Percentiles rank a stretch among this genome's conserved stretches.
phyloP scores from a whole-genome alignment of 2,888 invertebrate species.

The Spisula solida region DNA sequence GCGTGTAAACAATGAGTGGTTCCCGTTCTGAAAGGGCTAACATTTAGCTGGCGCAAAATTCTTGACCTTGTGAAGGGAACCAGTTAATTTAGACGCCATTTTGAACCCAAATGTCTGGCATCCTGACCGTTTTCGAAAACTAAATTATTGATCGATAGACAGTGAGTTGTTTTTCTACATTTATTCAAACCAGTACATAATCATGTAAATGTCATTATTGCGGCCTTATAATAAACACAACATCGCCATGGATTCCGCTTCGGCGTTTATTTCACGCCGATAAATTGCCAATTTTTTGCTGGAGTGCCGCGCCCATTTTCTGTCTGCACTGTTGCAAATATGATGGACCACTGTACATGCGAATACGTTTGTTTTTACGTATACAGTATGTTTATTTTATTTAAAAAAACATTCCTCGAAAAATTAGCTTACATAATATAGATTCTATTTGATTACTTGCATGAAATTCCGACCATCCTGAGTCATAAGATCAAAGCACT shows the following conservation, averaged over 20 bases:
- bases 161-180: neutral
- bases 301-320: neutral
- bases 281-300: neutral
- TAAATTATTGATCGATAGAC: neutral
- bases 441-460: no score
- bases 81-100: constrained; percentile 18
- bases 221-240: neutral
- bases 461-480: no score
- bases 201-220: neutral
- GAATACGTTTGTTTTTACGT: neutral
- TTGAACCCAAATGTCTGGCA: constrained; percentile 4
- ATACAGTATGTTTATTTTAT: no score
- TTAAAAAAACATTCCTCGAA: no score
- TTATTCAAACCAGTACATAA: neutral
- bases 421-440: no score
- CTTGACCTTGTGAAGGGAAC: neutral
- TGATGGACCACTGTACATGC: neutral
- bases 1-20: neutral
- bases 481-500: no score
- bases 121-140: neutral
- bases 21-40: neutral
- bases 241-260: no score
- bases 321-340: neutral
- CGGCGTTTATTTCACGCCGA: neutral
- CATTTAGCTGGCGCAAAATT: neutral